Evolutionary conservation across 2,797 vertebrate species (phyloP).

Genomic region (Pteropus rufus): DNA sequence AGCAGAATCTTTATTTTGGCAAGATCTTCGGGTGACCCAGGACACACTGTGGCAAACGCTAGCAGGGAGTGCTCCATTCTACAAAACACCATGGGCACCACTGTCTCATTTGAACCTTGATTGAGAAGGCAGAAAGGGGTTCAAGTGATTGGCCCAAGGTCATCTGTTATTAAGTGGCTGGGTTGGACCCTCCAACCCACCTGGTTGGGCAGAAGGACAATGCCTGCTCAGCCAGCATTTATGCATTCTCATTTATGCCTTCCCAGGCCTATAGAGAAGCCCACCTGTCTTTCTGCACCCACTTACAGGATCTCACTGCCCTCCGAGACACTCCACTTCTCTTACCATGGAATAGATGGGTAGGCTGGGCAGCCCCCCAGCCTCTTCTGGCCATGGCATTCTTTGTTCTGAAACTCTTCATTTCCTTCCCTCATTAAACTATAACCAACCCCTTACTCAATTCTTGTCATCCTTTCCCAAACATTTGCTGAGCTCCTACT

Average conservation of each 20-base stretch:
- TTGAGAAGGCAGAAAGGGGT: not conserved
- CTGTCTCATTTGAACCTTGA: not conserved
- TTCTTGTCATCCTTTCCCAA: not conserved
- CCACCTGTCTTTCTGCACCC: not conserved
- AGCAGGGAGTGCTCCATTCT: accelerated
- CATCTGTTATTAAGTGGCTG: not conserved
- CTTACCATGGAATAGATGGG: accelerated
- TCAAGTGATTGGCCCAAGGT: not conserved
- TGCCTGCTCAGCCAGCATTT: too few relatives aligned
- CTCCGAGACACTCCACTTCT: not conserved
- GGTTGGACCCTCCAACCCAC: not conserved
- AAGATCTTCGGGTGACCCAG: not conserved
- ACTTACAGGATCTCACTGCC: not conserved
- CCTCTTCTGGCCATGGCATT: accelerated
- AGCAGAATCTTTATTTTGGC: not conserved
- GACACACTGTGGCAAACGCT: accelerated
- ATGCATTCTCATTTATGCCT: too few relatives aligned
- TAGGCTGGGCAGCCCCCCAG: accelerated
- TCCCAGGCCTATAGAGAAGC: not conserved
- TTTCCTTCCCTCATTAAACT: not conserved
- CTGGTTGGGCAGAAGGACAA: accelerated
- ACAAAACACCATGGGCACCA: accelerated
- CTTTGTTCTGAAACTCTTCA: too few relatives aligned
- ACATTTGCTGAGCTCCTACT: not conserved
- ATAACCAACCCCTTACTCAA: accelerated